Evolutionary conservation across 2,888 invertebrate species (phyloP), one percentile per base, ranked within the genome.

Genomic region (Drosophila paranaensis): DNA sequence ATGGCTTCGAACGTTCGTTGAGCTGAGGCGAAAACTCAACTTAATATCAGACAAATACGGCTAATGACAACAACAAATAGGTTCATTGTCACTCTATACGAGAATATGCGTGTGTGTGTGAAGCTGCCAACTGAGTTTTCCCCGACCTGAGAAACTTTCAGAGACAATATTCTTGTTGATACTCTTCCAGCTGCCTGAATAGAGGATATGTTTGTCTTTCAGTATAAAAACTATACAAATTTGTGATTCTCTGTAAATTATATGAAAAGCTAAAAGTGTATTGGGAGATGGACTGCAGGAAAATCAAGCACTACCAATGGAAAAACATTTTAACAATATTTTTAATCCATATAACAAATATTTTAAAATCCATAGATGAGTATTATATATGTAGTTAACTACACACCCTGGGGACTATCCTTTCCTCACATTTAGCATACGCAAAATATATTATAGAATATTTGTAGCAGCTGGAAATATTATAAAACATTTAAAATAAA

Each of bases 1-100:
- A 13, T 53, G 45, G 27, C 60, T 14, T 25, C 40, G 62, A 61
- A 58, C 57, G 62, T 46, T 48, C 56, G 48, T 50, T 57, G 53
- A 60, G 64, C 85, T 61, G 57, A 68, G 84, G 77, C 88, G 85
- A 85, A 79, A 85, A 89, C 90, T 79, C 74, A 82, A 85, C 82
- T 82, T 77, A 88, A 85, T 85, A 89, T 82, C 77, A 79, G 74
- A 89, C 88, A 89, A 85, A 82, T 77, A 86, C 79, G 74, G 75
- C 88, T 88, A 85, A 85, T 89, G 86, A 89, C 82, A 74, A 79
- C 88, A 88, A 77, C 73, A 89, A 88, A 80, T 79, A 79, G 75
- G 76, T 71, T 55, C 54, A 54, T 74, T 75, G 76, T 67, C 40
- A 39, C 46, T 54, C 10, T 55, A 39, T 51, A 6, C 33, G 10